Conservation (phyloP, 2,888 invertebrate genomes). For the Biston betularia region DNA sequence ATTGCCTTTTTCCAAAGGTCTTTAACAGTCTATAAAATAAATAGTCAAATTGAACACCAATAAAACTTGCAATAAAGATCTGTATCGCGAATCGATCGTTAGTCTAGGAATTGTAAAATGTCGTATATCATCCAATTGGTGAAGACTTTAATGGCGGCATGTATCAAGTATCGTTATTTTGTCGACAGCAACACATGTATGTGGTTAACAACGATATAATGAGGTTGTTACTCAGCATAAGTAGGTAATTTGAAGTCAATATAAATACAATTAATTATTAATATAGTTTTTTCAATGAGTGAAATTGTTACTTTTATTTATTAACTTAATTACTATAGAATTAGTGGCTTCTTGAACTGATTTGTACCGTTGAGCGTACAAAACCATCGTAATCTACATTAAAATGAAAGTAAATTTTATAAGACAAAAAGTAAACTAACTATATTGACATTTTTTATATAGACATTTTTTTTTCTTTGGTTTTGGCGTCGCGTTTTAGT, state of each 20-base stretch:
- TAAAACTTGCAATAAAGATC: constrained; percentile 66
- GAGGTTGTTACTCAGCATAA: constrained; percentile 20
- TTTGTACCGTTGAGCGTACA: no score
- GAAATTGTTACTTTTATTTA: no score
- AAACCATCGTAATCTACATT: no score
- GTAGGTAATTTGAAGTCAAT: not conserved
- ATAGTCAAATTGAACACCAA: constrained; percentile 54
- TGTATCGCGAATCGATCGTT: constrained; percentile 62
- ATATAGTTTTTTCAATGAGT: no score
- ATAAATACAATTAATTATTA: no score
- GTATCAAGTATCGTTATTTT: constrained; percentile 66
- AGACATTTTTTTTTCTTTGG: no score
- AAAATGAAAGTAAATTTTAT: no score
- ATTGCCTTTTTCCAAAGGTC: constrained; percentile 5
- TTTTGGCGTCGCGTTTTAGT: no score
- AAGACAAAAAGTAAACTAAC: no score
- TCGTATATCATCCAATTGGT: constrained; percentile 79
- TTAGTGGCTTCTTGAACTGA: no score
- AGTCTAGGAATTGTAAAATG: constrained; percentile 60
- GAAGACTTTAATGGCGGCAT: constrained; percentile 66
- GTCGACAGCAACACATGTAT: constrained; percentile 51
- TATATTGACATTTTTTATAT: no score
- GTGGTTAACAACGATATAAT: constrained; percentile 50
- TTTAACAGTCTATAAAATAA: constrained; percentile 32
- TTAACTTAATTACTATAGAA: no score